Conservation (phyloP, 2,888 invertebrate species). For the Carpatolechia fugitivella region DNA sequence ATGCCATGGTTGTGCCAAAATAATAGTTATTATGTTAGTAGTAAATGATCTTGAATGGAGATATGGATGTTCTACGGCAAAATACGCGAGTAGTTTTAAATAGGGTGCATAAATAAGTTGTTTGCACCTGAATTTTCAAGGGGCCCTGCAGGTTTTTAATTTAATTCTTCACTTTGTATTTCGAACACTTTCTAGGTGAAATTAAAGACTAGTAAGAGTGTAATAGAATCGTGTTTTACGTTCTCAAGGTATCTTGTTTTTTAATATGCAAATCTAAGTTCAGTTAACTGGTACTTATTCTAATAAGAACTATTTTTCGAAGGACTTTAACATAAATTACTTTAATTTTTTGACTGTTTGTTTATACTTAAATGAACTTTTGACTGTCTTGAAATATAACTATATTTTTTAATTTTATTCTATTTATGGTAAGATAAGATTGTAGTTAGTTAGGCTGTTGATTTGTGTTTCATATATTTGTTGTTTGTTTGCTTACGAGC, state of each 20-base stretch:
- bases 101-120: background rate
- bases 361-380: background rate
- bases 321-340: background rate
- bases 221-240: background rate
- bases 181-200: background rate
- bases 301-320: background rate
- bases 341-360: background rate
- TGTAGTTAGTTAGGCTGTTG: background rate
- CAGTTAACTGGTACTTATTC: background rate
- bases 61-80: background rate
- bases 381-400: background rate
- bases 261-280: background rate
- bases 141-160: background rate
- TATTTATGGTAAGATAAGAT: background rate
- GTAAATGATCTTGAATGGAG: background rate
- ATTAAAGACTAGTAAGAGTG: background rate
- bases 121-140: background rate
- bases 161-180: background rate
- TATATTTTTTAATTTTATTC: background rate
- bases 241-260: background rate
- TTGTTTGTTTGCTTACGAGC: background rate
- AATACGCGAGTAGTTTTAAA: background rate
- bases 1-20: constrained; percentile 19
- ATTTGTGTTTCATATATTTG: background rate
- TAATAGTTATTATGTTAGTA: background rate